Evolutionary conservation across 2,113 vertebrate genomes (phyloP).

Genomic region (Oxygymnocypris stewartii): DNA sequence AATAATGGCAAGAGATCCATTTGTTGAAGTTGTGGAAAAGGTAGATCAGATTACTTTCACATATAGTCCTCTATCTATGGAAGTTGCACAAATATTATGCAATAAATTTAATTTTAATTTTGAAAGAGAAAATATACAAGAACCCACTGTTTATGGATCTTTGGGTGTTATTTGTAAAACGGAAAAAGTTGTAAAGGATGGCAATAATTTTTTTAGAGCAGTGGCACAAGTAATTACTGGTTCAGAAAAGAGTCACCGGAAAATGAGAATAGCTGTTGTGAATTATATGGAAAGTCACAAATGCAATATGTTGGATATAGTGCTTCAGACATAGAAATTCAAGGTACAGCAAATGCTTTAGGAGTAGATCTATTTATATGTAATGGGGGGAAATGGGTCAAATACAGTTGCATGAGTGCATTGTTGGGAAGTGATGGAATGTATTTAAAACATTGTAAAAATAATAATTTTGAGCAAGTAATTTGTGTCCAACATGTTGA

Average conservation of each 20-base stretch:
- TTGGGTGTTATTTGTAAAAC: no score
- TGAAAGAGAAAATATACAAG: no score
- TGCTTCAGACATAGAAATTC: not conserved
- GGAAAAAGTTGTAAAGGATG: no score
- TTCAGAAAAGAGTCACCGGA: not conserved
- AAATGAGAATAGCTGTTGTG: not conserved
- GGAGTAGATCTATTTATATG: not conserved
- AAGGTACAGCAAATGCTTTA: slow-evolving; percentile 6
- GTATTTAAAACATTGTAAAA: not conserved
- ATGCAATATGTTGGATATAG: not conserved
- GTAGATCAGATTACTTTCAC: no score
- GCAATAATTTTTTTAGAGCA: not conserved
- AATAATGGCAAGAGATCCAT: no score
- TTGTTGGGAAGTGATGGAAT: not conserved
- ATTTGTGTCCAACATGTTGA: not conserved
- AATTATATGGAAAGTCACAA: not conserved
- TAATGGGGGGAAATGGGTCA: not conserved
- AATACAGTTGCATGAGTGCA: not conserved
- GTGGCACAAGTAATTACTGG: not conserved
- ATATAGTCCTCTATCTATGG: no score
- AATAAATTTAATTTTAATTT: no score
- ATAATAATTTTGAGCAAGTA: not conserved
- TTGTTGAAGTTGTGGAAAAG: no score
- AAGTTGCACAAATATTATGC: no score
- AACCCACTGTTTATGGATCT: no score